Evolutionary conservation across 2,113 vertebrate species (phyloP).

Genomic region (Gnathonemus longibarbis): DNA sequence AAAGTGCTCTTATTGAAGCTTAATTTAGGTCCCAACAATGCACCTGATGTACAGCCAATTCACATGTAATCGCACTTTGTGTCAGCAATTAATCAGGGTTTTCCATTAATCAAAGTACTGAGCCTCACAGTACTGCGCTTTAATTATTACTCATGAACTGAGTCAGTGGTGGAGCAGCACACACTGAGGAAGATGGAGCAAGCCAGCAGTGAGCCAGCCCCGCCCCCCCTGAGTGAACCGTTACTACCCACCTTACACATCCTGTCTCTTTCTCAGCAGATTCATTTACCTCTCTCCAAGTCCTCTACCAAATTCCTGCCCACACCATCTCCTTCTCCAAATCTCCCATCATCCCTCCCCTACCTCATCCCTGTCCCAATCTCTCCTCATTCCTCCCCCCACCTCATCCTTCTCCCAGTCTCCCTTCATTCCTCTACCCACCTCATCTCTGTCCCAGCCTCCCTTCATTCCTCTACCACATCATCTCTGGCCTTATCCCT

Average conservation of each 20-base stretch:
- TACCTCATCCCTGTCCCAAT: not conserved
- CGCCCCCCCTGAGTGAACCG: not conserved
- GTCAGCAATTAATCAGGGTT: slow-evolving; percentile 31
- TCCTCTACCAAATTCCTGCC: not conserved
- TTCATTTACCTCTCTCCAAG: not conserved
- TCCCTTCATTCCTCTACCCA: not conserved
- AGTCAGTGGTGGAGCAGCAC: not conserved
- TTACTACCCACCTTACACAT: not conserved
- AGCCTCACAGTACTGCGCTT: slow-evolving; percentile 3
- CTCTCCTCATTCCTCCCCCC: not conserved
- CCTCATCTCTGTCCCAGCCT: not conserved
- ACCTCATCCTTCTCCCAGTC: not conserved
- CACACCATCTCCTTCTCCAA: not conserved
- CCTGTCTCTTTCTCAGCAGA: not conserved
- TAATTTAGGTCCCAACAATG: slow-evolving; percentile 21
- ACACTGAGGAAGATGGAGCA: not conserved
- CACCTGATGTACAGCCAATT: slow-evolving; percentile 26
- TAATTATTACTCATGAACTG: not conserved
- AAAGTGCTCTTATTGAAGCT: slow-evolving; percentile 25
- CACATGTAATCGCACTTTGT: slow-evolving; percentile 26
- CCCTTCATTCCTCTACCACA: not conserved
- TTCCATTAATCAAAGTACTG: slow-evolving; percentile 10
- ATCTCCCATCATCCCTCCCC: not conserved
- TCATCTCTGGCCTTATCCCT: not conserved
- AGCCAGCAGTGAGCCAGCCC: not conserved